Base-by-base conservation (phyloP, 2,113 vertebrate species). In the Myiagra hebetior region DNA sequence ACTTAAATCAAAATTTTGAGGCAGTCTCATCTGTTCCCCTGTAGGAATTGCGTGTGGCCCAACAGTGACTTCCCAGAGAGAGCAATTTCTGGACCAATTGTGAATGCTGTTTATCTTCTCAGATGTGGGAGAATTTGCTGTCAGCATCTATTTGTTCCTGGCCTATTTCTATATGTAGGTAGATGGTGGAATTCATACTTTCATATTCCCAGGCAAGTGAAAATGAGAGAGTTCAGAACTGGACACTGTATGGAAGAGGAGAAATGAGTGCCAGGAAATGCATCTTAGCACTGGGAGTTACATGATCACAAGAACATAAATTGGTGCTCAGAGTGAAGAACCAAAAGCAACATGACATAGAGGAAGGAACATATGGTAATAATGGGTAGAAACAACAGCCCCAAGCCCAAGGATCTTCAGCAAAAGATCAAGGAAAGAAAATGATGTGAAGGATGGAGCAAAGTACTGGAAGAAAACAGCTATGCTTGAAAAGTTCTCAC, bases 271-370 rank as follows among this genome's bases (percentile, higher is more conserved):
- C 44, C 10, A 70, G 70, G 52, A 83, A 89, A 26, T 69, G 24
- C 16, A 19, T 88, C 16, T 30, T 31, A 77, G 18, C 44, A 27
- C 33, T 69, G 46, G 35, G 60, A 88, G n/a, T 81, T 74, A 44
- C 1, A 0, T 31, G 60, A 41, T 30, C 1, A 14, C 41, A 83
- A 26, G 46, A 70, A 52, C 0, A 0, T 62, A 11, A 85, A 28
- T 33, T 52, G 49, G 50, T 49, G 11, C 26, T 87, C 21, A 7
- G 50, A 73, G 10, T 3, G 2, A 74, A 50, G 50, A 50, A 67
- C 27, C 10, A 35, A 47, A 84, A 89, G 7, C 20, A 73, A 9
- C 16, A 8, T 15, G 28, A 80, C 70, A 49, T 65, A 56, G 35
- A 41, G 28, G 33, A 76, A 92, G 22, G 17, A 83, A 37, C 8